phyloP scores from a whole-genome alignment of 2,113 vertebrate genomes.

The Elephantulus edwardii region DNA sequence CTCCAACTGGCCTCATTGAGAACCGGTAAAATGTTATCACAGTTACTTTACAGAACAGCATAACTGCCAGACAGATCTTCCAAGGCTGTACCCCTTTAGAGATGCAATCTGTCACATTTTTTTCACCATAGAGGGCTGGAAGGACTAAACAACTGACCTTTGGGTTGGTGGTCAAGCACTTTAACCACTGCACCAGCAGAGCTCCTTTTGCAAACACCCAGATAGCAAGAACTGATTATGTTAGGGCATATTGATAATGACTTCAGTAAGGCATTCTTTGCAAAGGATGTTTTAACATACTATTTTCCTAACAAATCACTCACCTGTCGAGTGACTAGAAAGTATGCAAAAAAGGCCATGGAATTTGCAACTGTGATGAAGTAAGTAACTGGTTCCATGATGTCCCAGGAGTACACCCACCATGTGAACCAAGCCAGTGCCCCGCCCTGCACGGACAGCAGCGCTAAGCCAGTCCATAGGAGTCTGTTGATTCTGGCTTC shows the following conservation, averaged over 20 bases:
- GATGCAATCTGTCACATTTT: background rate
- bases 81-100: background rate
- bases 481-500: constrained; percentile 84
- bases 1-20: background rate
- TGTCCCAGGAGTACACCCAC: constrained; percentile 99
- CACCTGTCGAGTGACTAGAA: constrained; percentile 93
- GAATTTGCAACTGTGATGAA: constrained; percentile 94
- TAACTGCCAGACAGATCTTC: background rate
- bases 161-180: background rate
- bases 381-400: constrained; percentile 97
- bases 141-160: background rate
- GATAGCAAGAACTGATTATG: background rate
- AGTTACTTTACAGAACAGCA: background rate
- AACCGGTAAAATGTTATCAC: background rate
- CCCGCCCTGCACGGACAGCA: constrained; percentile 93
- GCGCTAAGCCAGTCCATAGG: constrained; percentile 91
- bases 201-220: background rate
- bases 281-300: constrained; percentile 1
- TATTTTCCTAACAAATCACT: constrained; percentile 26
- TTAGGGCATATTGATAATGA: background rate
- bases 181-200: background rate
- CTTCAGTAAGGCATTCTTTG: background rate
- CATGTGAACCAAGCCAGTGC: constrained; percentile 95
- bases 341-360: constrained; percentile 93
- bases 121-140: background rate